phyloP scores from a whole-genome alignment of 2,888 invertebrate genomes.

The Tuta absoluta region DNA sequence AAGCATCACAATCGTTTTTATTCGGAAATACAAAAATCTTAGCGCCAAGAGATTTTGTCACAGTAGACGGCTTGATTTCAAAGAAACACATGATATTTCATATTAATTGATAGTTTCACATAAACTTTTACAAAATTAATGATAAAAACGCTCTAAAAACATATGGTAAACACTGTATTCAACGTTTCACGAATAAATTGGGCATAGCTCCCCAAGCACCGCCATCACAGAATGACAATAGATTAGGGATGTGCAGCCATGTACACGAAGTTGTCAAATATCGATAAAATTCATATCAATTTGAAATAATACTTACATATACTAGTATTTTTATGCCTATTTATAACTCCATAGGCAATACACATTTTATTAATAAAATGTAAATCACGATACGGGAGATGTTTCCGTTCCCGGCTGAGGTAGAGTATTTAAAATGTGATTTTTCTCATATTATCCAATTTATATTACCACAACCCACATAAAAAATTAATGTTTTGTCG shows the following conservation, averaged over 20 bases:
- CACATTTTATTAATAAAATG: no score
- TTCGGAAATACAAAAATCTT: constrained; percentile 62
- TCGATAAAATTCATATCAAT: constrained; percentile 31
- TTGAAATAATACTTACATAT: background rate
- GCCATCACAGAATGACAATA: constrained; percentile 71
- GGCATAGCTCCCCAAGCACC: constrained; percentile 74
- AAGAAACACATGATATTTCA: constrained; percentile 44
- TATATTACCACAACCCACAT: no score
- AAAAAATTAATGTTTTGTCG: no score
- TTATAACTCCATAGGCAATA: no score
- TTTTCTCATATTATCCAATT: no score
- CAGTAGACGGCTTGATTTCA: constrained; percentile 46
- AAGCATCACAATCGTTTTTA: constrained; percentile 52
- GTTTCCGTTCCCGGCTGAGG: no score
- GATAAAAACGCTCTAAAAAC: constrained; percentile 46
- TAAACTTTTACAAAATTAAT: constrained; percentile 39
- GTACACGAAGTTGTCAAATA: background rate
- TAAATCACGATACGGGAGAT: no score
- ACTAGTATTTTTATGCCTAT: no score
- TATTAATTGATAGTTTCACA: constrained; percentile 36
- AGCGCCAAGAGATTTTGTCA: constrained; percentile 60
- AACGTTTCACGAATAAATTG: constrained; percentile 59
- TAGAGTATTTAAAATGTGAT: no score
- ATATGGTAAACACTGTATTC: constrained; percentile 55
- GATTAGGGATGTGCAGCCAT: constrained; percentile 26